phyloP scores from a whole-genome alignment of 2,113 vertebrate genomes.

The Apodemus sylvaticus region DNA sequence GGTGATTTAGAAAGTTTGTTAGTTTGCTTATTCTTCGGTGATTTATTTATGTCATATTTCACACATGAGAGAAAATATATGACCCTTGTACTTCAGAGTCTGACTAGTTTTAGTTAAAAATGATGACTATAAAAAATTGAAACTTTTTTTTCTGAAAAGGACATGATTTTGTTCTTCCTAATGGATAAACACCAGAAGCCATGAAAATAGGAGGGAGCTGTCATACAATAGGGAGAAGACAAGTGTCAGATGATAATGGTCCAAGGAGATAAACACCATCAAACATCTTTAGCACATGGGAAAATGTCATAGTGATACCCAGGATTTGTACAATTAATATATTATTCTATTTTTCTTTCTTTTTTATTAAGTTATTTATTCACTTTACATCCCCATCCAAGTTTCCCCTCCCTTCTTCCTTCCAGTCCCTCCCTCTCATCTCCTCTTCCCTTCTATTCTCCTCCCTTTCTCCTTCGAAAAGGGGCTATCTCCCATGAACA shows the following conservation, averaged over 20 bases:
- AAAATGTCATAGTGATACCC: background rate
- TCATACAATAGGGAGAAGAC: background rate
- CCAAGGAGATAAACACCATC: background rate
- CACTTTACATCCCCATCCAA: too few relatives aligned
- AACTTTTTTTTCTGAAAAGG: background rate
- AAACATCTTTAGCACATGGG: background rate
- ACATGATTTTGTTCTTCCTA: background rate
- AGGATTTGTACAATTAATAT: background rate
- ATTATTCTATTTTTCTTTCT: background rate
- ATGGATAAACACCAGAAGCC: background rate
- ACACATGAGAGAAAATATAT: background rate
- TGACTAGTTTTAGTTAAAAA: background rate
- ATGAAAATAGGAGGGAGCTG: background rate
- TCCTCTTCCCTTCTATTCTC: too few relatives aligned
- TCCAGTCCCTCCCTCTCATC: too few relatives aligned
- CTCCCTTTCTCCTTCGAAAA: too few relatives aligned
- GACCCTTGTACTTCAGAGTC: background rate
- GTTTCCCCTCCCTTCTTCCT: too few relatives aligned
- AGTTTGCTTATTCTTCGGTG: background rate
- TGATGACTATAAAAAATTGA: background rate
- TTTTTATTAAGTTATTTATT: too few relatives aligned
- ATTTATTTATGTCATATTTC: background rate
- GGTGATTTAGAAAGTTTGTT: background rate
- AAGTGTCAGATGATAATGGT: background rate
- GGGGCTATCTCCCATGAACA: too few relatives aligned